Percentiles rank a stretch among this genome's conserved stretches.
Conservation (phyloP, 2,113 vertebrate genomes). For the Dipodomys ordii region DNA sequence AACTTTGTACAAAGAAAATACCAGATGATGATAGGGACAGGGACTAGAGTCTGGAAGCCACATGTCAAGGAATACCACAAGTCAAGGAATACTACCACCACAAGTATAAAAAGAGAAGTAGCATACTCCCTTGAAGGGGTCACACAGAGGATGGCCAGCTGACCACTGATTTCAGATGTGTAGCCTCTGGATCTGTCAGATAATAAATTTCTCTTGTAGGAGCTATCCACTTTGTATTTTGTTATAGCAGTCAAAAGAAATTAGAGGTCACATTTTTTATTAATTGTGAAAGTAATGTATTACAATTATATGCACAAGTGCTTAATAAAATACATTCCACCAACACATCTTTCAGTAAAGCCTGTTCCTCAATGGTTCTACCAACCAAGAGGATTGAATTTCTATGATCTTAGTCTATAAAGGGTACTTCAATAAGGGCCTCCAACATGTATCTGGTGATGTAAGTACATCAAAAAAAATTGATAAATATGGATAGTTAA, state of each 20-base stretch:
- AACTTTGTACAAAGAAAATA: not conserved
- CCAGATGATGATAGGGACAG: not conserved
- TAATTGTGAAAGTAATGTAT: not conserved
- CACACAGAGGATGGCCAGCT: accelerated
- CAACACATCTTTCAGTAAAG: not conserved
- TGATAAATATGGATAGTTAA: not conserved
- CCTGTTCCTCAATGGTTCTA: not conserved
- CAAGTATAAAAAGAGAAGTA: not conserved
- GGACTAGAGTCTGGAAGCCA: not conserved
- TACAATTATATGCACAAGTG: not conserved
- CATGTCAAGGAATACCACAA: not conserved
- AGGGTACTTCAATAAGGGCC: not conserved
- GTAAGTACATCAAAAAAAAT: not conserved
- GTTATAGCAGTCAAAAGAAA: not conserved
- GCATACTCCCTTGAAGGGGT: not conserved
- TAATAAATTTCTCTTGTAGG: not conserved
- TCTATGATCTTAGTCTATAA: not conserved
- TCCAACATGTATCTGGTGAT: not conserved
- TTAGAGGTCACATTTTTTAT: not conserved
- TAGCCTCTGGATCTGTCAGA: not conserved
- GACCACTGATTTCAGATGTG: not conserved
- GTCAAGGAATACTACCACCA: too few relatives aligned
- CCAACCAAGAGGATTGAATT: not conserved
- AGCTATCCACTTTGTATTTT: not conserved
- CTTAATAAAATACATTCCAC: not conserved